These are phyloP conservation scores for Conomelus anceps DNA, from an alignment of 2,888 invertebrate genomes.

Conservation along the genomic window DNA sequence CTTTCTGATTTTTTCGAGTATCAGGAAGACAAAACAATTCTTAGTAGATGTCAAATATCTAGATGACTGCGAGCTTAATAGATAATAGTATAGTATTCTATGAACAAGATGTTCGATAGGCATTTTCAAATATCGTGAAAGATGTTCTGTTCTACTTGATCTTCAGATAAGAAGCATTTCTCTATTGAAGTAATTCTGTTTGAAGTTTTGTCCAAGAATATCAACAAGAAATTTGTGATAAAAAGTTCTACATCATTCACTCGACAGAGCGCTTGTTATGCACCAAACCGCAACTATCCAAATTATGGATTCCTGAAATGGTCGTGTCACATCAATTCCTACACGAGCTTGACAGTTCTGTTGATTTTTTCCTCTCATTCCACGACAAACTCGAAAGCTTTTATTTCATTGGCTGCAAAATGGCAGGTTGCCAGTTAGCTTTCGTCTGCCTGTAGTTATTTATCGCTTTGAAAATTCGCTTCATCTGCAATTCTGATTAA, in stretches of 20 bases:
- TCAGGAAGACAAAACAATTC: too few relatives aligned
- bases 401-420: neutral
- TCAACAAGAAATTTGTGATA: neutral
- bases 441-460: neutral
- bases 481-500: neutral
- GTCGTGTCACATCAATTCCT: neutral
- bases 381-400: neutral
- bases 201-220: neutral
- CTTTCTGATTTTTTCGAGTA: too few relatives aligned
- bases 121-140: too few relatives aligned
- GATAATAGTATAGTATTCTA: too few relatives aligned
- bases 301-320: neutral
- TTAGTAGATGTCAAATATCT: too few relatives aligned
- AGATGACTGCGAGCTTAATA: too few relatives aligned
- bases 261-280: neutral
- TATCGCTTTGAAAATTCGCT: neutral
- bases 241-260: neutral
- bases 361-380: neutral
- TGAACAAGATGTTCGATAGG: too few relatives aligned
- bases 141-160: neutral
- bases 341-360: neutral
- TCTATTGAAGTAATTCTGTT: neutral
- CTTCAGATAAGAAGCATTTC: neutral
- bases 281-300: neutral
- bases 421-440: neutral